phyloP scores from a whole-genome alignment of 2,888 invertebrate species.

The Rhagium mordax region DNA sequence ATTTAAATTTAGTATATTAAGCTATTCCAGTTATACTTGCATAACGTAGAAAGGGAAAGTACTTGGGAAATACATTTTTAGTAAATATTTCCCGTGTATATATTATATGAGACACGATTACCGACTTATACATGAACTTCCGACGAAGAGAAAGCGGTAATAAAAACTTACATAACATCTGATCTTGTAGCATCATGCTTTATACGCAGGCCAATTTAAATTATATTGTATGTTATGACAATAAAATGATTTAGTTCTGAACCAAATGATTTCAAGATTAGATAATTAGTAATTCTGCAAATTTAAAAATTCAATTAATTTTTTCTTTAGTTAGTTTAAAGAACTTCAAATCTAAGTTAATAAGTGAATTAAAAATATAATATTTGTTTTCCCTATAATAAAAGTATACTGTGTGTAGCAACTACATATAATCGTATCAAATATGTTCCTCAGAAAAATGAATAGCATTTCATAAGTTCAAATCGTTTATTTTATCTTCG shows the following conservation, averaged over 20 bases:
- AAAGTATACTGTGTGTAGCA: too few species aligned
- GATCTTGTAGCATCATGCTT: conserved; percentile 1
- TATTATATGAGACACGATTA: conserved; percentile 7
- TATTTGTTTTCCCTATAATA: too few species aligned
- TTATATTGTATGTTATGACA: neutral
- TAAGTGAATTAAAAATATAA: too few species aligned
- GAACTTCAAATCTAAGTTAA: too few species aligned
- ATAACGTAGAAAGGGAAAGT: conserved; percentile 17
- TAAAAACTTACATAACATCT: conserved; percentile 7
- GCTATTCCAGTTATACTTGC: neutral
- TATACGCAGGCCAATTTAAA: neutral
- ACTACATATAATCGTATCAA: too few species aligned
- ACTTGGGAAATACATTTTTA: neutral
- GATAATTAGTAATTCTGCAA: neutral
- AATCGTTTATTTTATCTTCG: too few species aligned
- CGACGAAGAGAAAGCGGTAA: conserved; percentile 24
- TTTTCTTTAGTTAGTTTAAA: too few species aligned
- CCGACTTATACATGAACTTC: conserved; percentile 21
- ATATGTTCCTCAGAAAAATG: too few species aligned
- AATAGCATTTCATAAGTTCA: too few species aligned
- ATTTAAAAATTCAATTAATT: neutral
- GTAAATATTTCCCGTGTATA: conserved; percentile 24
- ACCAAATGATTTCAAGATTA: too few species aligned
- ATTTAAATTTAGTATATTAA: neutral
- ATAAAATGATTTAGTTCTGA: neutral